Evolutionary conservation across 1,140 invertebrate species (phyloP), one percentile per base, ranked within the genome.

Genomic region (Meteorus sp.): DNA sequence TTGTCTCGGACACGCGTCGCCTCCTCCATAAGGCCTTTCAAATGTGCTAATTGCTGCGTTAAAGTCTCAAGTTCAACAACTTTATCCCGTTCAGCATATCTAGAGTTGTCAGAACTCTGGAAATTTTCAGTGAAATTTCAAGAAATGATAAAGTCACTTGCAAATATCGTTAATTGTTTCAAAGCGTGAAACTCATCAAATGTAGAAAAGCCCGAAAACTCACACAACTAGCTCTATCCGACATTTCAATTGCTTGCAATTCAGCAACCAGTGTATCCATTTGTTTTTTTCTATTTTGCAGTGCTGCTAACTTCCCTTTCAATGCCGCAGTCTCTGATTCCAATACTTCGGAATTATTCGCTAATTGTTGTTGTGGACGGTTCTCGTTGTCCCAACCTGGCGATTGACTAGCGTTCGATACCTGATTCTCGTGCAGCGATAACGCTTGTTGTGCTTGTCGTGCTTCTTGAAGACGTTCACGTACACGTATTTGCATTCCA

Each of bases 211-310:
- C 60, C 37, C 50, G 1, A 58, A 2, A 62, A 69, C 72, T 72
- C 44, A 75, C 73, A 52, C 67, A 70, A 27, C 71, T 74, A 5
- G 54, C 68, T 33, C 63, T 63, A 7, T 75, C 75, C 7, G 62
- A 67, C 4, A 71, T 22, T 44, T 77, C 73, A 23, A 68, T 67
- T 4, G 68, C 66, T 47, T 79, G 76, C 1, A 80, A 59, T 56
- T 78, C 76, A n/a, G 76, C 68, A 23, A 80, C 69, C 20, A 81
- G 62, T 19, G 74, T 74, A 58, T 80, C 78, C 76, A 81, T 80
- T 23, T 72, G 72, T 41, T 71, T 71, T 41, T 81, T 80, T 19
- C 79, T 81, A 27, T 63, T 68, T 54, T 80, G 75, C 3, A 80
- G 64, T 33, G 74, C 68, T 5, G 69, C 70, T 3, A 81, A 63